Conservation (phyloP, 37 sponge, comb jelly and placozoan genomes). For the Agelas oroides region DNA sequence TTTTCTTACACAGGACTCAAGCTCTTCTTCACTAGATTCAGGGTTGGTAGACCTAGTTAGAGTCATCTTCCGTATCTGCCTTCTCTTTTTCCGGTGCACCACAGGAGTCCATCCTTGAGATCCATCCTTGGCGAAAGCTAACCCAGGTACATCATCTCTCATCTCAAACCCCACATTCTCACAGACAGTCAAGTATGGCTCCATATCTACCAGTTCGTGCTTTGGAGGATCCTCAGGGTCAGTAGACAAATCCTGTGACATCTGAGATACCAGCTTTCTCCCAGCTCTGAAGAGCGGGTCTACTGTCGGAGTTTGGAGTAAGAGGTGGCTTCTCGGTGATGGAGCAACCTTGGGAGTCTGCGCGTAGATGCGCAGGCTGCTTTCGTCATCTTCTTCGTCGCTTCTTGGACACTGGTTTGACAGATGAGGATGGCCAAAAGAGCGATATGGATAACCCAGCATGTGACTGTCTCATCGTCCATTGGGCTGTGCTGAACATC, state of each 20-base stretch:
- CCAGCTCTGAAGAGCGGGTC: too few species aligned
- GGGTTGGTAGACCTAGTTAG: background rate
- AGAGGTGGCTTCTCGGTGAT: too few species aligned
- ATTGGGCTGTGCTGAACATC: background rate
- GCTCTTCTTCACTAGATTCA: background rate
- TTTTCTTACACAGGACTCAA: background rate
- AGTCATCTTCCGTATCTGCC: too few species aligned
- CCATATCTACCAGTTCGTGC: too few species aligned
- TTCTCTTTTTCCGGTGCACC: background rate
- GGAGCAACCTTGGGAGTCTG: too few species aligned
- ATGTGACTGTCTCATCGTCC: slow-evolving; percentile 1
- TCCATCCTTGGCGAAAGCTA: background rate
- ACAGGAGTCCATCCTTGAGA: background rate
- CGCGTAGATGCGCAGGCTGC: too few species aligned
- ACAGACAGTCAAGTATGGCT: background rate
- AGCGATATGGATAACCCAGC: background rate
- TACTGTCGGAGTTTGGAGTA: too few species aligned
- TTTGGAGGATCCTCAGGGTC: too few species aligned
- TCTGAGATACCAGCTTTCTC: too few species aligned
- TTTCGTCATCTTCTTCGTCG: background rate
- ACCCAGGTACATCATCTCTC: slow-evolving; percentile 21
- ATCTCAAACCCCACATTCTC: background rate
- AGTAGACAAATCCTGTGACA: too few species aligned
- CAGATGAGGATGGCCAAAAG: background rate
- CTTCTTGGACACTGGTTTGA: background rate